Conservation (phyloP, 2,113 vertebrate species). For the Actenoides hombroni region DNA sequence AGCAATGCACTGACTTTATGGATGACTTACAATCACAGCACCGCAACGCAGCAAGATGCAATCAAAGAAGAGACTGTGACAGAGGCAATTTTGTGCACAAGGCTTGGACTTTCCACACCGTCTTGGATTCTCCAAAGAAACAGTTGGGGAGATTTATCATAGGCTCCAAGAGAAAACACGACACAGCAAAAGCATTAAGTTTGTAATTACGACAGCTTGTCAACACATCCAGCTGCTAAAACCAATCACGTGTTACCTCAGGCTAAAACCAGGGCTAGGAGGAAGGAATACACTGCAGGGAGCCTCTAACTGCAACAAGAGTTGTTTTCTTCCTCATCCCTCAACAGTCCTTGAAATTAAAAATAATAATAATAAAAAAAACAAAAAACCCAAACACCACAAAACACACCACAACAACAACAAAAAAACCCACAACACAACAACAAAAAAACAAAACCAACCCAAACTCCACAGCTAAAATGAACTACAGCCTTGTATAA, state of each 20-base stretch:
- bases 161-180: neutral
- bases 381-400: neutral
- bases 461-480: conserved; percentile 21
- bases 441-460: neutral
- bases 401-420: neutral
- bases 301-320: neutral
- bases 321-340: neutral
- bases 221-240: neutral
- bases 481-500: neutral
- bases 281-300: neutral
- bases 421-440: too few species aligned
- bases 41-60: neutral
- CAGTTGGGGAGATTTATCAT: neutral
- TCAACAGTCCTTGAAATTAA: neutral
- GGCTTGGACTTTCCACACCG: neutral
- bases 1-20: neutral
- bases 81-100: neutral
- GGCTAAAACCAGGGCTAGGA: neutral
- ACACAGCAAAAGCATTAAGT: neutral
- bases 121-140: neutral
- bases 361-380: neutral
- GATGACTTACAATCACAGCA: neutral
- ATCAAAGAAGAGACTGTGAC: neutral
- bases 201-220: neutral
- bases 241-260: neutral